Evolutionary conservation across 1,140 invertebrate genomes (phyloP), one percentile per base, ranked within the genome.

Genomic region (Brachionus angularis): DNA sequence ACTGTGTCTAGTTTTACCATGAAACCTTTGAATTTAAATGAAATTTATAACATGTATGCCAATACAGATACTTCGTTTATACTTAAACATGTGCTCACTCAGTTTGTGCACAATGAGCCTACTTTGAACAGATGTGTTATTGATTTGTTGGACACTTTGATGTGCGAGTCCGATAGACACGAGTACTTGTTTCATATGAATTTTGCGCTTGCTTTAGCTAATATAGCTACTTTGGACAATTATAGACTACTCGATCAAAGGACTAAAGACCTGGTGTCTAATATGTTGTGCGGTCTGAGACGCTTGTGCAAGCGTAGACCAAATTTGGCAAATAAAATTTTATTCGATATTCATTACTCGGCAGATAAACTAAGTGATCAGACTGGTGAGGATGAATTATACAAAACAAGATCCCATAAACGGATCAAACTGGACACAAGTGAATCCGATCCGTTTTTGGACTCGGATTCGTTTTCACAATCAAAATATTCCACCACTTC

Each of bases 151-250:
- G 62, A 67, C 31, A 34, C 62, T 18, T 34, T 67, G 5, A 67
- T 67, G 62, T 67, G 62, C 62, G 47, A 67, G 31, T 34, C 62
- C 12, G 47, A 50, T 33, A 67, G 47, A 36, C 42, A 50, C 12
- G 62, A 67, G 10, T 34, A 67, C 16, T 50, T 67, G 29, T 67
- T 67, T 67, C 62, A 67, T 33, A 50, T 67, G 62, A 67, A 67
- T 34, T 47, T 67, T 46, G 62, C 62, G 12, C 31, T 67, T 0
- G 42, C 62, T 47, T 44, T 67, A 42, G 62, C 62, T 42, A 67
- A 67, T 33, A 67, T 67, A 12, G 62, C 62, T 23, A 67, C 47
- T 21, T 47, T 67, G 62, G 62, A 67, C 42, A 67, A 31, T 29
- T 67, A 47, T n/a, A 1, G 21, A 1, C 12, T 47, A 25, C 31